phyloP scores from a whole-genome alignment of 2,797 vertebrate genomes.

The Poliocrania exsul region DNA sequence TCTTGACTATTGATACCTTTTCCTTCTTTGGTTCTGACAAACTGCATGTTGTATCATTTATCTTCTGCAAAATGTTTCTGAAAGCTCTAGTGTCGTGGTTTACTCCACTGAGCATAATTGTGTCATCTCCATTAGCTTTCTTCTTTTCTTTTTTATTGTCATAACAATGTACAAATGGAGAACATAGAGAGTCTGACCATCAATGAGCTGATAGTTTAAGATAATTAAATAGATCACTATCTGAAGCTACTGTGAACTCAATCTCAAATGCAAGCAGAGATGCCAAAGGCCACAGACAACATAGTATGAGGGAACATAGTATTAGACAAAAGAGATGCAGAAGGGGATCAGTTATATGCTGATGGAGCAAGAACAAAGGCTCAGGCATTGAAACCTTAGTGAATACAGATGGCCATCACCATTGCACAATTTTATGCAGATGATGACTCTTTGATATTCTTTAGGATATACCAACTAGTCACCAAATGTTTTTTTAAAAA shows the following conservation, averaged over 20 bases:
- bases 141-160: not conserved
- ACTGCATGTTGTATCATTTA: not conserved
- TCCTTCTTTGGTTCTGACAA: not conserved
- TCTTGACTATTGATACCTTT: not conserved
- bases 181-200: not conserved
- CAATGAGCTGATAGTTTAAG: not conserved
- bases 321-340: not conserved
- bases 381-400: not conserved
- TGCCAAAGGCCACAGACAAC: not conserved
- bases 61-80: not conserved
- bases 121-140: not conserved
- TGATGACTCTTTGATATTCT: not conserved
- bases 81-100: not conserved
- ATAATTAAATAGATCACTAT: not conserved
- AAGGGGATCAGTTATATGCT: not conserved
- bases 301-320: not conserved
- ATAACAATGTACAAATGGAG: not conserved
- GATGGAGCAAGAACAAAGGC: not conserved
- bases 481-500: not conserved
- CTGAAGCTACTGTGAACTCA: not conserved
- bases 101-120: not conserved
- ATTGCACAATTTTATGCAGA: rapidly evolving
- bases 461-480: not conserved
- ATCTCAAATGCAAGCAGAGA: not conserved
- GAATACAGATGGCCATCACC: not conserved